These are phyloP conservation scores for Scylla paramamosain DNA, from an alignment of 1,140 invertebrate species.

Conservation along the genomic window DNA sequence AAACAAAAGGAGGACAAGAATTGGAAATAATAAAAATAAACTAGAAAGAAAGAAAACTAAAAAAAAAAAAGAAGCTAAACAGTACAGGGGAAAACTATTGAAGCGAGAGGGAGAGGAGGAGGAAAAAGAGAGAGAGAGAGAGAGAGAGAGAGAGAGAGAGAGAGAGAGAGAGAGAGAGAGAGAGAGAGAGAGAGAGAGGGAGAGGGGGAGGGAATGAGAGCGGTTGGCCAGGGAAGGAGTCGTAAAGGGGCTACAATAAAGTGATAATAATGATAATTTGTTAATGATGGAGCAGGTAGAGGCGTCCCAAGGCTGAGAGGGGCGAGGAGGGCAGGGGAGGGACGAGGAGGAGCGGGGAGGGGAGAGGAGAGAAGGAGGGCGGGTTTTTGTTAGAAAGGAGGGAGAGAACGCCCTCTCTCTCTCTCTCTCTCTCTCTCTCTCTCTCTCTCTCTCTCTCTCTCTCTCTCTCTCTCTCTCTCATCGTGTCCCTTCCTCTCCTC, in stretches of 20 bases:
- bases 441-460: no score
- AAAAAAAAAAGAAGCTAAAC: not conserved
- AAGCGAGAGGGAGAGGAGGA: not conserved
- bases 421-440: not conserved
- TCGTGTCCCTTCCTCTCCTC: not conserved
- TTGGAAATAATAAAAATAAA: not conserved
- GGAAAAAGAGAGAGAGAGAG: not conserved
- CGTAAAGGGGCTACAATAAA: slow-evolving; percentile 60
- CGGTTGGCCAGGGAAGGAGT: not conserved
- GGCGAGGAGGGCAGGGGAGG: not conserved
- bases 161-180: not conserved
- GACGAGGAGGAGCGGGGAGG: not conserved
- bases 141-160: slow-evolving; percentile 16
- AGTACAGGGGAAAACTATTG: not conserved
- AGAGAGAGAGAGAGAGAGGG: not conserved
- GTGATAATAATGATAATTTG: slow-evolving; percentile 71
- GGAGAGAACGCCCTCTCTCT: not conserved
- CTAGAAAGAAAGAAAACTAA: not conserved
- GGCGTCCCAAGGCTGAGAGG: not conserved
- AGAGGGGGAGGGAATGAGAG: not conserved
- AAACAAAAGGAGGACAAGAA: not conserved
- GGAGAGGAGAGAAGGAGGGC: not conserved
- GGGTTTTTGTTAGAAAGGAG: no score
- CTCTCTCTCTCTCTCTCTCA: not conserved
- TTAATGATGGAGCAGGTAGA: slow-evolving; percentile 64